Conservation (phyloP, 2,797 vertebrate genomes). For the Etheostoma nigrum region DNA sequence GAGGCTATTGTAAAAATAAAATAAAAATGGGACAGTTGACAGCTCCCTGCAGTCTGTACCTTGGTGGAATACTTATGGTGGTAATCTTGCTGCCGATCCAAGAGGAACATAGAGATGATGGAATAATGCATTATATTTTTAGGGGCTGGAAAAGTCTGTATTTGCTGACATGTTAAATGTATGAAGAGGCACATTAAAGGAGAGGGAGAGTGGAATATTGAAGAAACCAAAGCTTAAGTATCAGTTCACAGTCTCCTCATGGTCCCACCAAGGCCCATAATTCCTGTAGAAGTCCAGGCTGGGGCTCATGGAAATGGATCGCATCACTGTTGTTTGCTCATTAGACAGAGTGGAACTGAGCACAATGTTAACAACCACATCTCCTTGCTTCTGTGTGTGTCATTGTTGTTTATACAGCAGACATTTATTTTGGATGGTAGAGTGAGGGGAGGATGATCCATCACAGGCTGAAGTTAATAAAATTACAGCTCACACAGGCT, state of each 20-base stretch:
- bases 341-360: slow-evolving; percentile 54
- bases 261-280: slow-evolving; percentile 23
- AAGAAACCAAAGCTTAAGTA: slow-evolving; percentile 15
- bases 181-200: slow-evolving; percentile 46
- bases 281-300: slow-evolving; percentile 43
- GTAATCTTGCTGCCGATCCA: slow-evolving; percentile 52
- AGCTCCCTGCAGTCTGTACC: slow-evolving; percentile 15
- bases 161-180: slow-evolving; percentile 45
- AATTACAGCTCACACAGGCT: slow-evolving; percentile 77
- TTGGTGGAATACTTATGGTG: slow-evolving; percentile 51
- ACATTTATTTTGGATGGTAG: slow-evolving; percentile 65
- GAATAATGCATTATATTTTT: slow-evolving; percentile 59
- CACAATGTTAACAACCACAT: slow-evolving; percentile 59
- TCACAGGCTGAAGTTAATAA: slow-evolving; percentile 83
- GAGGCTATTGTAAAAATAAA: slow-evolving; percentile 10
- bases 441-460: slow-evolving; percentile 69
- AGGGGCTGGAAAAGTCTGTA: slow-evolving; percentile 36
- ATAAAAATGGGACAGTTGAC: neutral
- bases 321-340: slow-evolving; percentile 51
- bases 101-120: slow-evolving; percentile 46
- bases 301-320: slow-evolving; percentile 48
- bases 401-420: slow-evolving; percentile 68
- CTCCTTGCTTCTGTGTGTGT: slow-evolving; percentile 48
- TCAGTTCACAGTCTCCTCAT: slow-evolving; percentile 7
- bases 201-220: slow-evolving; percentile 42